These are phyloP conservation scores for Penelope pileata DNA, from an alignment of 2,113 vertebrate genomes.

Conservation along the genomic window DNA sequence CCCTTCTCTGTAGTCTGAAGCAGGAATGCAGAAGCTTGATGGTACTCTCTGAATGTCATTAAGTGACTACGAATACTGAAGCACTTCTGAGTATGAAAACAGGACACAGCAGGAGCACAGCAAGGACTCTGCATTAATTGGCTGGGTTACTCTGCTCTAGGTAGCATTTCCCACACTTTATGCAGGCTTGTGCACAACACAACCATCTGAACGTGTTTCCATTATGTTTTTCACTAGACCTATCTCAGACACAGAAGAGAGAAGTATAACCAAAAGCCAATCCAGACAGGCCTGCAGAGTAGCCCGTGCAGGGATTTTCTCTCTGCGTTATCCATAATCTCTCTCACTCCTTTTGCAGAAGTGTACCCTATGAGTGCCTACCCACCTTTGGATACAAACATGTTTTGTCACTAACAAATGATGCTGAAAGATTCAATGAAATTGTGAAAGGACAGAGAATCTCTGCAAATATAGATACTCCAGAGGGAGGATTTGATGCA, in stretches of 20 bases:
- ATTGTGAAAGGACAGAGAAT: slow-evolving; percentile 88
- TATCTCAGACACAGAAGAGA: neutral
- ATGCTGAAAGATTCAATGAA: slow-evolving; percentile 89
- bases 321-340: neutral
- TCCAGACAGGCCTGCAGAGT: neutral
- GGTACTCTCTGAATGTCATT: neutral
- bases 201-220: neutral
- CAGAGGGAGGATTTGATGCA: slow-evolving; percentile 95
- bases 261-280: neutral
- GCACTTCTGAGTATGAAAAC: neutral
- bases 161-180: neutral
- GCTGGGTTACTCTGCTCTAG: neutral
- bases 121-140: accelerated
- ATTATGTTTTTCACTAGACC: neutral
- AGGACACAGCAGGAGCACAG: neutral
- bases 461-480: slow-evolving; percentile 90
- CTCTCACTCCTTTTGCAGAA: slow-evolving; percentile 73
- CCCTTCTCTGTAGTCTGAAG: neutral
- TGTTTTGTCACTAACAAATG: slow-evolving; percentile 88
- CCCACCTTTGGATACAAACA: slow-evolving; percentile 95
- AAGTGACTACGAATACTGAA: neutral
- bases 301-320: neutral
- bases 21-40: neutral
- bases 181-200: neutral
- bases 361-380: slow-evolving; percentile 73